Evolutionary conservation across 2,888 invertebrate species (phyloP).

Genomic region (Tachina fera): DNA sequence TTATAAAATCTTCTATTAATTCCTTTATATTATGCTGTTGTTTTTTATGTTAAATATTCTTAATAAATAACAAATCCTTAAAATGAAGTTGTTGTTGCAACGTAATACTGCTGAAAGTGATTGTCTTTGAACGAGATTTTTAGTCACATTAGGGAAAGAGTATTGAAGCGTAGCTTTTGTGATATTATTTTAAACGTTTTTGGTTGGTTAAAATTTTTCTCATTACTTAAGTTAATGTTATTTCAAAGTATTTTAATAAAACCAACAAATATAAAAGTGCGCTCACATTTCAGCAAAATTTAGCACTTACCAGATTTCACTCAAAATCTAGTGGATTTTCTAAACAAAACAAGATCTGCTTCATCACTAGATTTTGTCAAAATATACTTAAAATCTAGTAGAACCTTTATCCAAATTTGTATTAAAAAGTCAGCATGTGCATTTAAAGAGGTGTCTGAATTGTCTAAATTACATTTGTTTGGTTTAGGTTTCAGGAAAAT

Average conservation of each 20-base stretch:
- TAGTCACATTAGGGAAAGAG: not conserved
- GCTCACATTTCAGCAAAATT: too few species aligned
- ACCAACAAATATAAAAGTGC: not conserved
- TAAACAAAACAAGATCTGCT: too few species aligned
- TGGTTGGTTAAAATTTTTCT: slow-evolving; percentile 11
- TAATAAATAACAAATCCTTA: slow-evolving; percentile 10
- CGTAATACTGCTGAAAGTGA: not conserved
- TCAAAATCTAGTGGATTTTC: too few species aligned
- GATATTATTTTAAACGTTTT: slow-evolving; percentile 23
- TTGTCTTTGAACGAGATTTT: not conserved
- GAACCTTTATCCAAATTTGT: too few species aligned
- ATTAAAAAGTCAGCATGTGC: too few species aligned
- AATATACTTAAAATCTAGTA: too few species aligned
- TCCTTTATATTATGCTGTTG: not conserved
- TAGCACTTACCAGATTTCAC: too few species aligned
- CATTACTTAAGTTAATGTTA: not conserved
- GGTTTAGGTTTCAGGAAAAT: too few species aligned
- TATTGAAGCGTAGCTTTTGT: not conserved
- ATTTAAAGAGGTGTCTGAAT: too few species aligned
- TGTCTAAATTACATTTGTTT: too few species aligned
- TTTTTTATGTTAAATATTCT: not conserved
- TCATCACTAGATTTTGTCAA: too few species aligned
- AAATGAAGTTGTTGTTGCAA: slow-evolving; percentile 3
- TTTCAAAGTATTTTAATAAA: slow-evolving; percentile 5
- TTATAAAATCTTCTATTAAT: not conserved